Conservation (phyloP, 2,888 invertebrate species). For the Drosophila robusta region DNA sequence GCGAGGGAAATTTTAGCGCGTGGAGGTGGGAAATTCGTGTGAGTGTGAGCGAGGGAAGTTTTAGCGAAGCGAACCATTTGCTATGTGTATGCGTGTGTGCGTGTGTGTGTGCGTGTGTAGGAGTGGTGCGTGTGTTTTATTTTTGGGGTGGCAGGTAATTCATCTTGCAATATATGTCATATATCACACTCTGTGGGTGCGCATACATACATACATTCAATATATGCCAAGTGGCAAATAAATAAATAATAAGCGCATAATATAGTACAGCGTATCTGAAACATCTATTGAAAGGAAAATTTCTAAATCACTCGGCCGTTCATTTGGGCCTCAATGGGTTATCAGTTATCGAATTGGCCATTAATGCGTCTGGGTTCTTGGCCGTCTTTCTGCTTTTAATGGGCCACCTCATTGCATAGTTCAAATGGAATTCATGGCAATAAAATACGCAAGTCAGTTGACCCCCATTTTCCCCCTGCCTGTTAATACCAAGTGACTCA, state of each 20-base stretch:
- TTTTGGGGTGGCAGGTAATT: slow-evolving; percentile 72
- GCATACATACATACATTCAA: slow-evolving; percentile 5
- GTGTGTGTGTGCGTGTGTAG: slow-evolving; percentile 1
- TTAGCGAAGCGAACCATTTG: slow-evolving; percentile 24
- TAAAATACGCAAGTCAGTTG: slow-evolving; percentile 6
- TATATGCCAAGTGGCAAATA: slow-evolving; percentile 15
- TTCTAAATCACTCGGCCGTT: slow-evolving; percentile 3
- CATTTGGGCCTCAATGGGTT: slow-evolving; percentile 12
- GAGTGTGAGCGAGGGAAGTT: slow-evolving; percentile 52
- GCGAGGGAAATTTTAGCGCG: slow-evolving; percentile 46
- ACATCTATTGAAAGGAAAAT: slow-evolving; percentile 10
- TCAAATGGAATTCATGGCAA: slow-evolving; percentile 17
- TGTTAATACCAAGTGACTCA: slow-evolving; percentile 38
- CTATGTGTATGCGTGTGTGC: slow-evolving; percentile 1
- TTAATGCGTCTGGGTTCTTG: slow-evolving; percentile 14
- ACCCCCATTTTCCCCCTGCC: not conserved
- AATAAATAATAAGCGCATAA: slow-evolving; percentile 23
- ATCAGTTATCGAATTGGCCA: slow-evolving; percentile 11
- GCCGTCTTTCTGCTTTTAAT: not conserved
- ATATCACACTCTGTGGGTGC: slow-evolving; percentile 36
- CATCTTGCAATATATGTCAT: slow-evolving; percentile 63
- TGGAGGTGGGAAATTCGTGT: slow-evolving; percentile 42
- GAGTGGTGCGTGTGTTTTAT: slow-evolving; percentile 33
- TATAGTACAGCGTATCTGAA: slow-evolving; percentile 2
- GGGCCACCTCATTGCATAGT: slow-evolving; percentile 3